Base-by-base conservation (phyloP, 2,888 invertebrate species). In the Tinea semifulvella region DNA sequence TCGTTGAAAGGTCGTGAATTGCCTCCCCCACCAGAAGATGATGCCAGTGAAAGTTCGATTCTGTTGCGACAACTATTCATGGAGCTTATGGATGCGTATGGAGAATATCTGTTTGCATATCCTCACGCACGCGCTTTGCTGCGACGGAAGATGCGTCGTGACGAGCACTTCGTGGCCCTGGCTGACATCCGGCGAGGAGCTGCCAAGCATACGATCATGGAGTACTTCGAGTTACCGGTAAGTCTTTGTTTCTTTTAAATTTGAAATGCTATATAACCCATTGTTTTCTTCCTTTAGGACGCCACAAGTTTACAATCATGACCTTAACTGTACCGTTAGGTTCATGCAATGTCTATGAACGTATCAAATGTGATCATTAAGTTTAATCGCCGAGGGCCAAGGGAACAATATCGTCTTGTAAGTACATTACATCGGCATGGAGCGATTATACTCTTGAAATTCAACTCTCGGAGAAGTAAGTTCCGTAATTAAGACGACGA, bases 221-320 rank as follows among this genome's bases (percentile, higher is more conserved):
- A 85, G 50, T 83, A 88, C 53, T 82, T 88, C 51, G 84, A 87
- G 63, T 66, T 88, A 65, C 88, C 88, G 85, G 88, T 88, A 64
- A 87, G 88, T 86, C 51, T 18, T 16, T 4, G 11, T 17, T 10
- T n/a, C 10, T 36, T 17, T 36, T 22, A n/a, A n/a, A n/a, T n/a
- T n/a, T n/a, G n/a, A n/a, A 4, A 17, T 10, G 8, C 16, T 35
- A 4, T 36, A 2, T 18, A 36, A 7, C 4, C 36, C 18, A 36
- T 36, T 36, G 18, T 36, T 36, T 36, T 2, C 18, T n/a, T 36
- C 36, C 36, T 36, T 16, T 18, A 36, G 17, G 36, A 36, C 17
- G 18, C 5, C 35, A 7, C 17, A 40, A 20, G 22, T 40, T 22
- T 40, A 22, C 40, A 40, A 20, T 22, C 17, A 18, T 43, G 43